phyloP scores from a whole-genome alignment of 2,888 invertebrate genomes.

The Chalcosyrphus nemorum region DNA sequence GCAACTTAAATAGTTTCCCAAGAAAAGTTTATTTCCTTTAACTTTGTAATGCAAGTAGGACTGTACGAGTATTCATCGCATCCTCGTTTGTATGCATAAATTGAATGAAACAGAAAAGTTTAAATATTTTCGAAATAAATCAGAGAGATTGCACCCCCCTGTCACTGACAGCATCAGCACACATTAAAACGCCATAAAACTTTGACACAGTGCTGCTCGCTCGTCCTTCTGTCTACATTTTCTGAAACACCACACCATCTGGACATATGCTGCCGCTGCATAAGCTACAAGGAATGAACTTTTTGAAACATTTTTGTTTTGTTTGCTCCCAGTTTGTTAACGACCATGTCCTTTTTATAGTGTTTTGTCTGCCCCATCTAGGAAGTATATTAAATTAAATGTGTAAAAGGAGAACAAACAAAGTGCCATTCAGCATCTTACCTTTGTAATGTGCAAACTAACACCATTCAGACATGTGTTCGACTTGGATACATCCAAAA shows the following conservation, averaged over 20 bases:
- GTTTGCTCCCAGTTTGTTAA: conserved; percentile 29
- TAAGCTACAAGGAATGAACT: conserved; percentile 41
- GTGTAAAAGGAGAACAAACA: conserved; percentile 9
- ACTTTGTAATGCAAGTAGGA: not conserved
- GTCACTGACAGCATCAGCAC: conserved; percentile 62
- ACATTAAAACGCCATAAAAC: conserved; percentile 61
- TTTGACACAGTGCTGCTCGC: conserved; percentile 46
- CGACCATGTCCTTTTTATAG: conserved; percentile 45
- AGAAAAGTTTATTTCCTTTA: not conserved
- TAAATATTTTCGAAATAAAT: conserved; percentile 63
- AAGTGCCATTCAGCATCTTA: conserved; percentile 21
- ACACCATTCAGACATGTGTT: not conserved
- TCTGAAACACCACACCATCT: conserved; percentile 40
- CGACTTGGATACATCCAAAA: not conserved
- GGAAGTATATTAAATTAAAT: conserved; percentile 40
- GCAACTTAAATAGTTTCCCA: not conserved
- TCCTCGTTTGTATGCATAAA: not conserved
- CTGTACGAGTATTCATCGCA: not conserved
- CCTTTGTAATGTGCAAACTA: conserved; percentile 37
- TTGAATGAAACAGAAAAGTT: not conserved
- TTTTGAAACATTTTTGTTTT: conserved; percentile 21
- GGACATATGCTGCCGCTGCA: conserved; percentile 53
- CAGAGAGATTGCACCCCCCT: conserved; percentile 61
- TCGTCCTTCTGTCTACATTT: conserved; percentile 10
- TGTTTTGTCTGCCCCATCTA: conserved; percentile 29